Evolutionary conservation across 1,140 invertebrate genomes (phyloP).

Genomic region (Homarus americanus): DNA sequence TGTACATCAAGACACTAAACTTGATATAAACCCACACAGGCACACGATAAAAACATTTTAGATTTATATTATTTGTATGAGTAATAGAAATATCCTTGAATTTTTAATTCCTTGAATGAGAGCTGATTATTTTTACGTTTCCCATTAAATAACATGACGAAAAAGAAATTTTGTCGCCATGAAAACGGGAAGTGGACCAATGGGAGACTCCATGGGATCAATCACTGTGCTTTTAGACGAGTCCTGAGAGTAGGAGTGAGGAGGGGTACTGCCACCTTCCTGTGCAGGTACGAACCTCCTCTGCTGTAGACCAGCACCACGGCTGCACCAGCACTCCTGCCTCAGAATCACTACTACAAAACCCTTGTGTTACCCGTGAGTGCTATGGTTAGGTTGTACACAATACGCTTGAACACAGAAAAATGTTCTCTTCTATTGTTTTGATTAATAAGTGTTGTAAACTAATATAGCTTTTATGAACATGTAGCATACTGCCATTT

Average conservation of each 20-base stretch:
- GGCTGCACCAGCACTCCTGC: neutral
- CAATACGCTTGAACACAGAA: constrained; percentile 61
- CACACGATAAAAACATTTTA: neutral
- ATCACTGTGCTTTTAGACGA: constrained; percentile 67
- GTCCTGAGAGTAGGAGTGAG: neutral
- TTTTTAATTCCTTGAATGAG: neutral
- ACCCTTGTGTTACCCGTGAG: neutral
- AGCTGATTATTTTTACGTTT: constrained; percentile 17
- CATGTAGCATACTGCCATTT: constrained; percentile 42
- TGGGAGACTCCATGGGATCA: constrained; percentile 62
- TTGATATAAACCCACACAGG: neutral
- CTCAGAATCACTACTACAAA: constrained; percentile 5
- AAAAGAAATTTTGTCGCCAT: constrained; percentile 52
- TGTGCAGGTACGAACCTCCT: neutral
- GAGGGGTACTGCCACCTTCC: neutral
- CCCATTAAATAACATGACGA: constrained; percentile 43
- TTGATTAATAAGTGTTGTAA: constrained; percentile 18
- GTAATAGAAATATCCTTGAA: neutral
- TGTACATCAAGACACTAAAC: neutral
- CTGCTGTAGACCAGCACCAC: neutral
- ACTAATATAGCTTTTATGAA: constrained; percentile 33
- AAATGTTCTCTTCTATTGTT: neutral
- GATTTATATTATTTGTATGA: neutral
- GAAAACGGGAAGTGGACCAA: constrained; percentile 65
- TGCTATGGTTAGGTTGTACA: constrained; percentile 48